A percentile compares a stretch with the other conserved stretches of the same genome.
Conservation (phyloP, 2,797 vertebrate genomes). For the Gymnothorax javanicus region DNA sequence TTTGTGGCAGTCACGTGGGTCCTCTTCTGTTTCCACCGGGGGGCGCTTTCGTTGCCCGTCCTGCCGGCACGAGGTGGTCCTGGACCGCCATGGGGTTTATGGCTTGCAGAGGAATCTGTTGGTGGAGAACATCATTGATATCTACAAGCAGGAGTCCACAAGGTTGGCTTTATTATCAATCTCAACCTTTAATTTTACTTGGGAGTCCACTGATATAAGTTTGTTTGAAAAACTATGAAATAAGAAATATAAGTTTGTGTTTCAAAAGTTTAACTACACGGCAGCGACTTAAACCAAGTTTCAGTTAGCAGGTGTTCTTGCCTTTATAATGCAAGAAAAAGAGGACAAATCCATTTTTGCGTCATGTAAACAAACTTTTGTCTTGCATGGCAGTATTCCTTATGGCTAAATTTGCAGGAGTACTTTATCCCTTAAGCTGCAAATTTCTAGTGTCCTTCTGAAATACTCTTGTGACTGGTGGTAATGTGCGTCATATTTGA, state of each 20-base stretch:
- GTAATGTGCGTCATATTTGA: conserved; percentile 28
- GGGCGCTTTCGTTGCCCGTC: conserved; percentile 88
- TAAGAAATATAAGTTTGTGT: background rate
- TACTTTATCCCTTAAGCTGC: conserved; percentile 42
- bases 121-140: conserved; percentile 92
- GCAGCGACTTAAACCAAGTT: background rate
- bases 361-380: conserved; percentile 37
- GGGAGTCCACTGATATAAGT: no score
- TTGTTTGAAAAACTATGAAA: no score
- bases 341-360: background rate
- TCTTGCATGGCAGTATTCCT: conserved; percentile 27
- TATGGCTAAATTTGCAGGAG: conserved; percentile 46
- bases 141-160: conserved; percentile 85
- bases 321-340: background rate
- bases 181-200: background rate
- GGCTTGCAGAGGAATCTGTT: conserved; percentile 88
- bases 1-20: conserved; percentile 79
- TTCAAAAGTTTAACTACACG: background rate
- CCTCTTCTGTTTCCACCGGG: conserved; percentile 69
- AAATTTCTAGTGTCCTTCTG: conserved; percentile 32
- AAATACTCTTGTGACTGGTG: conserved; percentile 3
- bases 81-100: conserved; percentile 87
- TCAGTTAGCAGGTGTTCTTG: background rate
- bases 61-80: conserved; percentile 85
- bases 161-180: conserved; percentile 59